A percentile compares a stretch with the other conserved stretches of the same genome.
phyloP scores from a whole-genome alignment of 2,797 vertebrate species.

The Microctenopoma stevenorrisi region DNA sequence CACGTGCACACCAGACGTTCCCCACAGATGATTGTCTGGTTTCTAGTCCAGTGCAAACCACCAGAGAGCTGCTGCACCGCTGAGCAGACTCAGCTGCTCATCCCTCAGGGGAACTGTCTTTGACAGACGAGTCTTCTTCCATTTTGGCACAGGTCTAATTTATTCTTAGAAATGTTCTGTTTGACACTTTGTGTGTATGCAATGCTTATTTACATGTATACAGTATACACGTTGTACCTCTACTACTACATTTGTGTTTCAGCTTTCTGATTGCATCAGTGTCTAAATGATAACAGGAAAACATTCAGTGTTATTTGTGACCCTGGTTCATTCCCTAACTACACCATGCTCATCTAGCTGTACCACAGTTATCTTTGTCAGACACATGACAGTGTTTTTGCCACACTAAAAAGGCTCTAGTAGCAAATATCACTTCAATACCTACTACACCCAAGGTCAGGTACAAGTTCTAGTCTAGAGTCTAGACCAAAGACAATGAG shows the following conservation, averaged over 20 bases:
- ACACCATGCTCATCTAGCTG: no score
- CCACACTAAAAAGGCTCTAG: no score
- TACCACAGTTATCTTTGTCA: no score
- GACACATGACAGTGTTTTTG: no score
- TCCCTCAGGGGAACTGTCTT: slow-evolving; percentile 26
- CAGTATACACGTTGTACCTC: background rate
- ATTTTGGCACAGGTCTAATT: background rate
- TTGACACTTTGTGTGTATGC: background rate
- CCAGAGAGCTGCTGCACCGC: slow-evolving; percentile 47
- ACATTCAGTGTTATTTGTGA: no score
- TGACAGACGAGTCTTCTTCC: slow-evolving; percentile 34
- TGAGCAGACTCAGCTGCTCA: slow-evolving; percentile 52
- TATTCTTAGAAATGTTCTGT: background rate
- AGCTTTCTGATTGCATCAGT: no score
- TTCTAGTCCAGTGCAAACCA: slow-evolving; percentile 42
- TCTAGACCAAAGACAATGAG: background rate
- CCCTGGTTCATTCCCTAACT: no score
- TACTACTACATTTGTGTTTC: no score
- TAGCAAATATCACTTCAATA: no score
- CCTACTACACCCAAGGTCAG: no score
- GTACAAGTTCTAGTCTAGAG: no score
- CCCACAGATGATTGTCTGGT: slow-evolving; percentile 41
- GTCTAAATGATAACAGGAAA: no score
- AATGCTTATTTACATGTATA: background rate
- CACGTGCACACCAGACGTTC: slow-evolving; percentile 15